Conservation (phyloP, 2,888 invertebrate species). For the Axea sp. region DNA sequence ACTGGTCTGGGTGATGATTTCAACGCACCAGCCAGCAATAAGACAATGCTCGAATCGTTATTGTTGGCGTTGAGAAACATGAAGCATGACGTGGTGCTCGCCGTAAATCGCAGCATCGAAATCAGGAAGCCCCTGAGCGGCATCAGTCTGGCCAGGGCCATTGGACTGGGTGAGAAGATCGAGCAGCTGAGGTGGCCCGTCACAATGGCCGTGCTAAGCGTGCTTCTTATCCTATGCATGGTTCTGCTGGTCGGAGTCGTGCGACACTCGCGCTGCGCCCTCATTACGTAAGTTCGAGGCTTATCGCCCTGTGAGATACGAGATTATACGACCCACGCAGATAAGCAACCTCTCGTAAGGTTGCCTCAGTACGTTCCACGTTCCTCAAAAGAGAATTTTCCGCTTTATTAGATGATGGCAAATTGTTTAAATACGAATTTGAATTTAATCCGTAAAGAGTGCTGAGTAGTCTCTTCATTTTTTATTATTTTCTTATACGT, state of each 20-base stretch:
- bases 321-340: slow-evolving; percentile 9
- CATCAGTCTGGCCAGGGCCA: slow-evolving; percentile 84
- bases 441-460: too few species aligned
- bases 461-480: too few species aligned
- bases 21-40: slow-evolving; percentile 88
- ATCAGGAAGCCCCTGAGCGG: slow-evolving; percentile 86
- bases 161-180: slow-evolving; percentile 85
- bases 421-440: too few species aligned
- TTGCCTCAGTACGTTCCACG: neutral
- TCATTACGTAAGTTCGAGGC: slow-evolving; percentile 84
- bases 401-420: too few species aligned
- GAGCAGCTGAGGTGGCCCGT: slow-evolving; percentile 92
- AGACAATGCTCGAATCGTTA: slow-evolving; percentile 86
- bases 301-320: slow-evolving; percentile 18
- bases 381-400: neutral
- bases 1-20: slow-evolving; percentile 87
- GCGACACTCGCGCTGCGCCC: slow-evolving; percentile 91
- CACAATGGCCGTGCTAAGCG: slow-evolving; percentile 92
- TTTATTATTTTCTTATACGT: too few species aligned
- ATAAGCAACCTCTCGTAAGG: slow-evolving; percentile 6
- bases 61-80: slow-evolving; percentile 86
- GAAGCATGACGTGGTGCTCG: slow-evolving; percentile 87
- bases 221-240: slow-evolving; percentile 92
- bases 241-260: slow-evolving; percentile 94
- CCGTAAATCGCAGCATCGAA: slow-evolving; percentile 88